Base-by-base conservation (phyloP, 1,140 invertebrate genomes). In the Magallana ariakensis region DNA sequence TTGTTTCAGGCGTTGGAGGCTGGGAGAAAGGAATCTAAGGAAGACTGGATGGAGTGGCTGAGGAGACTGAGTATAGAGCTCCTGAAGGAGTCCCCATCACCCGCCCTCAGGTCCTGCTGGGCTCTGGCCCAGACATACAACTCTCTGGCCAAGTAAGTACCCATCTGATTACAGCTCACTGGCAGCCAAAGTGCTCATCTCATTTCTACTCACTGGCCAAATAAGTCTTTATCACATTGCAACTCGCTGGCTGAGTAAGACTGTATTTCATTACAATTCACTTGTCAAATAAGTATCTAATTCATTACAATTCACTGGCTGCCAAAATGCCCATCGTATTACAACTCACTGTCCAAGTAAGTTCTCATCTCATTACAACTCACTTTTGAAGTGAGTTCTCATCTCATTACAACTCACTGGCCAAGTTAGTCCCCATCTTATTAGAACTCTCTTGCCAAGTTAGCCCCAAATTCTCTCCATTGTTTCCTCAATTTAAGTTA, bases 31-130 rank as follows among this genome's bases (percentile, higher is more conserved):
- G 98, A 98, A 0, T 98, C 98, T 7, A 99, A 99, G 94, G 99
- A 99, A 90, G 99, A 99, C 94, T 99, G 99, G 99, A 95, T 99
- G 9, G 98, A 99, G 95, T 99, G 99, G 99, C 94, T 99, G 10
- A 95, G 97, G 80, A 96, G 97, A 53, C 95, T 99, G 54, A 98
- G 97, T 84, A 98, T 99, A 89, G 98, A 98, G 86, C 95, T 99
- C 13, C 95, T 99, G 3, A 99, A 99, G 93, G 98, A 99, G 93
- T 99, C 98, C 0, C 98, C 98, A 7, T 99, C 98, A 19, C 97
- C 98, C 19, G 98, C 98, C 0, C 95, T 99, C 8, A 96, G 97
- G 92, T 96, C 98, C 0, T 99, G 98, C 93, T 97, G 97, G 94
- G 97, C 97, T 26, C 95, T 99, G 13, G 98, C 98, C 3, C 98